These are phyloP conservation scores for Zaprionus ghesquierei DNA, from an alignment of 1,140 invertebrate genomes.

Conservation along the genomic window DNA sequence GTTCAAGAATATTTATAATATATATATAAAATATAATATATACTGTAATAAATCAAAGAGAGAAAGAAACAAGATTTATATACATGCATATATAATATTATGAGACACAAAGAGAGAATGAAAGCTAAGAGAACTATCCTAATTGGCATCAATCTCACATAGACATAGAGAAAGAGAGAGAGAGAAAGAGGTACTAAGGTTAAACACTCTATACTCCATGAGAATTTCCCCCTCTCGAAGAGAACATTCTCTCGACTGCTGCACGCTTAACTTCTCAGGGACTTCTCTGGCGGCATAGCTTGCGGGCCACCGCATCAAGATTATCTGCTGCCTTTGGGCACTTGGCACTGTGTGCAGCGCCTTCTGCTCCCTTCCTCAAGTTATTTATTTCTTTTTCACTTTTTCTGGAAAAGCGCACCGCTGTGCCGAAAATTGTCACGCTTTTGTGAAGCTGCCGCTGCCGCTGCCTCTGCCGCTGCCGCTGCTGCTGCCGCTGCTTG, in stretches of 20 bases:
- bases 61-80: too few species aligned
- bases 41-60: too few species aligned
- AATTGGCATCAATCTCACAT: too few species aligned
- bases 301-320: neutral
- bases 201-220: neutral
- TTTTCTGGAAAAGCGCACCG: conserved; percentile 77
- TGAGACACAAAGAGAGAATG: too few species aligned
- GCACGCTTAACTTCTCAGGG: neutral
- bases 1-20: too few species aligned
- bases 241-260: neutral
- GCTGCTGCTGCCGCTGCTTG: conserved; percentile 31
- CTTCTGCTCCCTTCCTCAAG: neutral
- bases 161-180: too few species aligned
- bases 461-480: conserved; percentile 1
- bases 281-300: neutral
- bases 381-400: conserved; percentile 23
- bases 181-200: too few species aligned
- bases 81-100: too few species aligned
- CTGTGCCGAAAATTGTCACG: conserved; percentile 80
- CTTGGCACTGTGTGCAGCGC: neutral
- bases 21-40: too few species aligned
- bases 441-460: conserved; percentile 27
- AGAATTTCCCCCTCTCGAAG: neutral
- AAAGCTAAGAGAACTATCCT: too few species aligned
- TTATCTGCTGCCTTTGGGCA: neutral